Evolutionary conservation across 2,113 vertebrate species (phyloP).

Genomic region (Pterocles orientalis): DNA sequence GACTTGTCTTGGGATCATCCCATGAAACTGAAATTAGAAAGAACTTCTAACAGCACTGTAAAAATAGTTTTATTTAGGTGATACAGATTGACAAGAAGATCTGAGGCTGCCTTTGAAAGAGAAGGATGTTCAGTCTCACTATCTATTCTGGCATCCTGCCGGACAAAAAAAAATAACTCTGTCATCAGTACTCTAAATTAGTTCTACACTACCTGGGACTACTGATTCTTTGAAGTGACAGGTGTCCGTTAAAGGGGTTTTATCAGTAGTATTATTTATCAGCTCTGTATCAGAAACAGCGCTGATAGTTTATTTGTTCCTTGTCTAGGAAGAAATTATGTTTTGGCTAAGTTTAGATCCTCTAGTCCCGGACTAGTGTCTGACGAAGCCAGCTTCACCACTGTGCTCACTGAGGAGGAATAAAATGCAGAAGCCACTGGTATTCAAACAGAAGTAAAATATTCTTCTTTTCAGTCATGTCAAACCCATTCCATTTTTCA

Average conservation of each 20-base stretch:
- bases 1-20: not conserved
- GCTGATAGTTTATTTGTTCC: not conserved
- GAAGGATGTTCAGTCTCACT: not conserved
- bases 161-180: not conserved
- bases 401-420: constrained; percentile 69
- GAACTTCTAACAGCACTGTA: not conserved
- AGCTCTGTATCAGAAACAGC: not conserved
- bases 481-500: constrained; percentile 7
- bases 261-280: not conserved
- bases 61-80: not conserved
- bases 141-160: not conserved
- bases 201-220: not conserved
- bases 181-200: not conserved
- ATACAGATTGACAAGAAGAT: not conserved
- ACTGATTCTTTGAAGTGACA: not conserved
- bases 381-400: constrained; percentile 77
- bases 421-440: constrained; percentile 56
- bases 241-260: not conserved
- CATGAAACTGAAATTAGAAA: not conserved
- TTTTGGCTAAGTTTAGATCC: constrained; percentile 78
- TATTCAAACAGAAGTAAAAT: constrained; percentile 74
- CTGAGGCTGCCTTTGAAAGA: not conserved
- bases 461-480: not conserved
- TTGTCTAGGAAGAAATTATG: constrained; percentile 72
- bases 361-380: constrained; percentile 78